Evolutionary conservation across 2,888 invertebrate species (phyloP).

Genomic region (Peribatodes rhomboidaria): DNA sequence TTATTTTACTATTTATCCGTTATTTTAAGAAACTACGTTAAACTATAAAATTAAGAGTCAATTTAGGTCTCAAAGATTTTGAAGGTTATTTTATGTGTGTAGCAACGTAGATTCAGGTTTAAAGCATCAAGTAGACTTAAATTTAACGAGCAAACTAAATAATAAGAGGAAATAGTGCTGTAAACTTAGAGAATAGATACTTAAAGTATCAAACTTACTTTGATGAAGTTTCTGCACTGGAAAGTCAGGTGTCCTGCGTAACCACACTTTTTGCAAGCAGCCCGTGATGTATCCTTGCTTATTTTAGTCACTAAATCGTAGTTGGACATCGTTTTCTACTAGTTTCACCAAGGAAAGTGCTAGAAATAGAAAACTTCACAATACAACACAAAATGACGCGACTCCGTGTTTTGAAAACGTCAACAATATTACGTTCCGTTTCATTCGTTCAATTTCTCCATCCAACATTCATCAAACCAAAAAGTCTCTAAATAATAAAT

Average conservation of each 20-base stretch:
- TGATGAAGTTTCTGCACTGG: constrained; percentile 98
- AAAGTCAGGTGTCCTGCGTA: constrained; percentile 98
- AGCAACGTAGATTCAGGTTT: not conserved
- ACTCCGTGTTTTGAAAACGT: not conserved
- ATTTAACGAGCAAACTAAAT: not conserved
- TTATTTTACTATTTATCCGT: too few relatives aligned
- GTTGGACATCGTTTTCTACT: constrained; percentile 64
- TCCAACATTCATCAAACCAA: not conserved
- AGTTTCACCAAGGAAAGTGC: constrained; percentile 29
- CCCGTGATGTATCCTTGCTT: constrained; percentile 91
- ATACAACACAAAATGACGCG: not conserved
- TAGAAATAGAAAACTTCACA: constrained; percentile 16
- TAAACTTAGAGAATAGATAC: not conserved
- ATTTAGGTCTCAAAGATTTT: not conserved
- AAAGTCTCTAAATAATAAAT: too few relatives aligned
- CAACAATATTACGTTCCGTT: constrained; percentile 10
- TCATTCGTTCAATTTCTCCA: not conserved
- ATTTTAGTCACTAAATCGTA: constrained; percentile 78
- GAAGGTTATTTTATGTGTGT: constrained; percentile 3
- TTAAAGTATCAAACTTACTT: constrained; percentile 80
- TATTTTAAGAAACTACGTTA: too few relatives aligned
- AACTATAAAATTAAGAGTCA: too few relatives aligned
- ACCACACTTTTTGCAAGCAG: constrained; percentile 98
- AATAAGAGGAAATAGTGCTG: not conserved
- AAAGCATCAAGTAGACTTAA: not conserved